Evolutionary conservation across 2,797 vertebrate species (phyloP).

Genomic region (Peromyscus eremicus): DNA sequence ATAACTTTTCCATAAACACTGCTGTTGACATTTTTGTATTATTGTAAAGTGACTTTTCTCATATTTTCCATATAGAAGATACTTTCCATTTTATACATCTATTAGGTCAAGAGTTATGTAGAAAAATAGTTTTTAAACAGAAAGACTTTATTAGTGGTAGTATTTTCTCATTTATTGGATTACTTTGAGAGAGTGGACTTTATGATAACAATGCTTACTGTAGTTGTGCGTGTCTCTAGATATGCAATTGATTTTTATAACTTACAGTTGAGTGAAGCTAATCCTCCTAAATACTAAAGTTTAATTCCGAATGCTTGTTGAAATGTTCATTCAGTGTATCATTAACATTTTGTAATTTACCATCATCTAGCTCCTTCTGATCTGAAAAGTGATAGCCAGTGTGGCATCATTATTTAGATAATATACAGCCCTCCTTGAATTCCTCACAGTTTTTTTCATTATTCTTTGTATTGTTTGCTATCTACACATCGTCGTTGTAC

Average conservation of each 20-base stretch:
- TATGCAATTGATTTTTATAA: neutral
- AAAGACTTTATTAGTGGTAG: neutral
- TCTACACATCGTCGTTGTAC: neutral
- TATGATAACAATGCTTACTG: neutral
- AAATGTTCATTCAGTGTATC: neutral
- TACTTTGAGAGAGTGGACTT: neutral
- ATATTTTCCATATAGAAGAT: neutral
- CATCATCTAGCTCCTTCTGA: neutral
- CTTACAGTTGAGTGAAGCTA: neutral
- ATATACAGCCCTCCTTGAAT: neutral
- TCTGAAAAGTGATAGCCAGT: slow-evolving; percentile 16
- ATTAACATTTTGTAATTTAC: slow-evolving; percentile 44
- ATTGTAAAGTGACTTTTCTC: neutral
- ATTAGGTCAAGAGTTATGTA: slow-evolving; percentile 35
- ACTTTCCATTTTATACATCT: slow-evolving; percentile 36
- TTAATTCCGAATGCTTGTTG: slow-evolving; percentile 2
- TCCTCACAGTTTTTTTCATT: slow-evolving; percentile 29
- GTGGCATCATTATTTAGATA: neutral
- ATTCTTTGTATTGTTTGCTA: neutral
- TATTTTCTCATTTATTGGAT: neutral
- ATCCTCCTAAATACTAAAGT: neutral
- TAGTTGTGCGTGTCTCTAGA: slow-evolving; percentile 14
- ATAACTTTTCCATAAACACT: slow-evolving; percentile 38
- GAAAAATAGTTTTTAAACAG: neutral
- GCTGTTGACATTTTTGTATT: slow-evolving; percentile 47